phyloP scores from a whole-genome alignment of 2,797 vertebrate genomes.

The Eulemur coronatus region DNA sequence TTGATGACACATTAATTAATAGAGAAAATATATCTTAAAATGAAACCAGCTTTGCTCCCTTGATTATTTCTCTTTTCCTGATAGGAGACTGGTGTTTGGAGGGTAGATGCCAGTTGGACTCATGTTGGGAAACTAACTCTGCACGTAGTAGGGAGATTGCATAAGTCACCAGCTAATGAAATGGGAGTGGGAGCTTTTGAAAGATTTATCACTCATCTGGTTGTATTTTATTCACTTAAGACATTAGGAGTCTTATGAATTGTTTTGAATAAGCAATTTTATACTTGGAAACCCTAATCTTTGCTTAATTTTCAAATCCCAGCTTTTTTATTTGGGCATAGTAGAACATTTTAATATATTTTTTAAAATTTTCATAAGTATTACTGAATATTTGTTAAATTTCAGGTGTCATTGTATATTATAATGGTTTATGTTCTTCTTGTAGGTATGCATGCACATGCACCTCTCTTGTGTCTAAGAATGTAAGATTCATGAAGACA shows the following conservation, averaged over 20 bases:
- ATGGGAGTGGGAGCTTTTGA: background rate
- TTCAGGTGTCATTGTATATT: conserved; percentile 40
- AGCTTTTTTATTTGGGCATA: conserved; percentile 27
- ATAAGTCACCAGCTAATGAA: conserved; percentile 4
- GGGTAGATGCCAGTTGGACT: background rate
- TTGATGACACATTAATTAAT: conserved; percentile 18
- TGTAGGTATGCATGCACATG: background rate
- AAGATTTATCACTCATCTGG: background rate
- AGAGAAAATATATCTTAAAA: conserved; percentile 32
- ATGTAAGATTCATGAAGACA: conserved; percentile 28
- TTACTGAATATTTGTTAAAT: conserved; percentile 51
- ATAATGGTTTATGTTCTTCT: conserved; percentile 1
- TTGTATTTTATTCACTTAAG: background rate
- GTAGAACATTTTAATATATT: conserved; percentile 25
- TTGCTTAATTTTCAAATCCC: conserved; percentile 36
- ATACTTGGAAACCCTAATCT: conserved; percentile 36
- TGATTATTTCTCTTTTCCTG: conserved; percentile 23
- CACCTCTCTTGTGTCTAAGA: background rate
- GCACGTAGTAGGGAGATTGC: background rate
- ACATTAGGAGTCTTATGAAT: conserved; percentile 29
- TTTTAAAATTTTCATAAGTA: background rate
- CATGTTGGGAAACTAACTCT: background rate
- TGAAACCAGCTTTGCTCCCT: conserved; percentile 24
- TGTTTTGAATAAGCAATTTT: conserved; percentile 51
- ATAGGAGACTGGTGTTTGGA: background rate